phyloP scores from a whole-genome alignment of 2,113 vertebrate species.

The Euleptes europaea region DNA sequence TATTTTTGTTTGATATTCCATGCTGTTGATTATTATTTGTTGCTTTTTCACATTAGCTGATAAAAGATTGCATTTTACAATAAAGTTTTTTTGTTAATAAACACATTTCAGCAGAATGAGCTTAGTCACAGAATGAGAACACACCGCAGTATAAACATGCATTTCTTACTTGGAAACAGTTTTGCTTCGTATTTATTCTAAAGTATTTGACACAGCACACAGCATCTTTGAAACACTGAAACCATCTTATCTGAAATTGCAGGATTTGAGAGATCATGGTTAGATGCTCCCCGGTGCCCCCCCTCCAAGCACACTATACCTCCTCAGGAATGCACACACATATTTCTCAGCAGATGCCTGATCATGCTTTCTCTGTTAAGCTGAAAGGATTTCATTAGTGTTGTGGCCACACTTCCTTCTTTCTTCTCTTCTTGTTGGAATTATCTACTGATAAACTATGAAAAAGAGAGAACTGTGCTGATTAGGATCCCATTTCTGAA shows the following conservation, averaged over 20 bases:
- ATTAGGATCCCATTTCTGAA: background rate
- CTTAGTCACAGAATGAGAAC: background rate
- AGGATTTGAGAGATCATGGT: no score
- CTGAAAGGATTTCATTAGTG: background rate
- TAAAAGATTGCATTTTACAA: background rate
- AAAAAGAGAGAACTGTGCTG: conserved; percentile 20
- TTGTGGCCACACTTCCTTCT: background rate
- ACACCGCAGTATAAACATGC: background rate
- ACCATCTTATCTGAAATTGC: no score
- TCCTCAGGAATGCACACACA: no score
- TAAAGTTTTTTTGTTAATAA: background rate
- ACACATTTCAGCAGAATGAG: background rate
- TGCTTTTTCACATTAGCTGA: background rate
- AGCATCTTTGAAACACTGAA: background rate
- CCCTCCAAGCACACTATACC: no score
- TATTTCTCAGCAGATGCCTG: no score
- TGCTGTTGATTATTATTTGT: background rate
- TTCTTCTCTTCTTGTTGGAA: background rate
- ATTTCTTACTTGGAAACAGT: background rate
- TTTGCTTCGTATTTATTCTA: background rate
- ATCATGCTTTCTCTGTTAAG: background rate
- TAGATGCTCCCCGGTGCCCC: no score
- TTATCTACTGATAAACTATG: background rate
- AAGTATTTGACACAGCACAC: background rate
- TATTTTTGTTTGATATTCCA: background rate